These are phyloP conservation scores for Atta colombica DNA, from an alignment of 1,140 invertebrate species.

Conservation along the genomic window DNA sequence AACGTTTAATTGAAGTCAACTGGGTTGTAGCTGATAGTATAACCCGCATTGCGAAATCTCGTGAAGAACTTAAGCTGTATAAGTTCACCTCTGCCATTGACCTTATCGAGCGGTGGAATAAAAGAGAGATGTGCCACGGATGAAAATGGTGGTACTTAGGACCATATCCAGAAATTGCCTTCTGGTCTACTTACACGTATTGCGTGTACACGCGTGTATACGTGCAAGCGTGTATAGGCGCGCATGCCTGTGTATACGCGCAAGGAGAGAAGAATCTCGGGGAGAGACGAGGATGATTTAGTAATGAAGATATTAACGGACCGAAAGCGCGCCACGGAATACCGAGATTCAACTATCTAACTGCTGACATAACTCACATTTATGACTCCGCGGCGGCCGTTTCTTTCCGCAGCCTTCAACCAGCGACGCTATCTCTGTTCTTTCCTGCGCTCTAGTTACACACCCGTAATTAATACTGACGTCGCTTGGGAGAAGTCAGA, in stretches of 20 bases:
- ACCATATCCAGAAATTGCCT: constrained; percentile 71
- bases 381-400: constrained; percentile 82
- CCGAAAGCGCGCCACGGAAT: constrained; percentile 84
- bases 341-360: constrained; percentile 87
- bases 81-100: constrained; percentile 42
- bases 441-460: constrained; percentile 60
- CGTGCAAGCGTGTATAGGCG: constrained; percentile 11
- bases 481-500: constrained; percentile 60
- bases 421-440: constrained; percentile 33
- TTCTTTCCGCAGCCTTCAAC: constrained; percentile 71
- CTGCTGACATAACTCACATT: constrained; percentile 85
- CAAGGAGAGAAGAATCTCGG: constrained; percentile 65
- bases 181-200: constrained; percentile 48
- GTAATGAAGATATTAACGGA: constrained; percentile 87
- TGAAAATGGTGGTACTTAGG: constrained; percentile 70
- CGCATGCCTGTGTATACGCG: background rate
- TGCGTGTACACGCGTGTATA: background rate
- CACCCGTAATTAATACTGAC: constrained; percentile 67
- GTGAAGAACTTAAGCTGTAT: constrained; percentile 11
- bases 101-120: constrained; percentile 64
- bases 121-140: constrained; percentile 73
- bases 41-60: constrained; percentile 28
- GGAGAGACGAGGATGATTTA: constrained; percentile 84
- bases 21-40: too few relatives aligned
- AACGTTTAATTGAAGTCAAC: too few relatives aligned